A percentile compares a stretch with the other conserved stretches of the same genome.
These are phyloP conservation scores for Melitaea cinxia DNA, from an alignment of 1,140 invertebrate species.

Conservation along the genomic window DNA sequence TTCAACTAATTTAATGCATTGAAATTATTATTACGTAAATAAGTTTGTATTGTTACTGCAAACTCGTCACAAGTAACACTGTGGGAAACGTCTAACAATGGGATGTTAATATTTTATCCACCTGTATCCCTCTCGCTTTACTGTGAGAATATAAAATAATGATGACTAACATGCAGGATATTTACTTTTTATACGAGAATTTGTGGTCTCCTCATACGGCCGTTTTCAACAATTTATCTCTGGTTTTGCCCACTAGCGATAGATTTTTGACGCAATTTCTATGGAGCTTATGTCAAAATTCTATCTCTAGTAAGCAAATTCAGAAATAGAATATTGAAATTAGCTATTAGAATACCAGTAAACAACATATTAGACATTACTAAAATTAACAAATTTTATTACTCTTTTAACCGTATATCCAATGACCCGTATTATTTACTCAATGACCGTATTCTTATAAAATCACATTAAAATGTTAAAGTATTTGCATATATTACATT, in stretches of 20 bases:
- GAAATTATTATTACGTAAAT: conserved; percentile 39
- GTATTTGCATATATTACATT: not conserved
- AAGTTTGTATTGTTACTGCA: conserved; percentile 32
- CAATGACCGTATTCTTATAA: not conserved
- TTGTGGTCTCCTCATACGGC: too few species aligned
- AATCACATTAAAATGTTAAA: not conserved
- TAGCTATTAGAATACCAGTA: too few species aligned
- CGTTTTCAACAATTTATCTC: too few species aligned
- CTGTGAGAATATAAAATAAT: conserved; percentile 33
- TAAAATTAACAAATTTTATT: too few species aligned
- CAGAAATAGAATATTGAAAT: too few species aligned
- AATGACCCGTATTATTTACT: too few species aligned
- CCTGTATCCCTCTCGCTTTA: conserved; percentile 22
- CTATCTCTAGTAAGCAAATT: too few species aligned
- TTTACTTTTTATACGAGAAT: conserved; percentile 2
- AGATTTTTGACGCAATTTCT: too few species aligned
- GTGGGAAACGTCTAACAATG: conserved; percentile 39
- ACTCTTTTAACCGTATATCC: too few species aligned
- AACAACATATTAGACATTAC: too few species aligned
- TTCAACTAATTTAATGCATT: conserved; percentile 26
- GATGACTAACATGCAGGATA: conserved; percentile 8
- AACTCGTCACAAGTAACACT: conserved; percentile 37
- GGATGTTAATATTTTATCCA: conserved; percentile 38
- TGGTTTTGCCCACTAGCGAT: too few species aligned
- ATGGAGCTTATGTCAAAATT: too few species aligned